Evolutionary conservation across 2,113 vertebrate genomes (phyloP).

Genomic region (Madoqua kirkii): DNA sequence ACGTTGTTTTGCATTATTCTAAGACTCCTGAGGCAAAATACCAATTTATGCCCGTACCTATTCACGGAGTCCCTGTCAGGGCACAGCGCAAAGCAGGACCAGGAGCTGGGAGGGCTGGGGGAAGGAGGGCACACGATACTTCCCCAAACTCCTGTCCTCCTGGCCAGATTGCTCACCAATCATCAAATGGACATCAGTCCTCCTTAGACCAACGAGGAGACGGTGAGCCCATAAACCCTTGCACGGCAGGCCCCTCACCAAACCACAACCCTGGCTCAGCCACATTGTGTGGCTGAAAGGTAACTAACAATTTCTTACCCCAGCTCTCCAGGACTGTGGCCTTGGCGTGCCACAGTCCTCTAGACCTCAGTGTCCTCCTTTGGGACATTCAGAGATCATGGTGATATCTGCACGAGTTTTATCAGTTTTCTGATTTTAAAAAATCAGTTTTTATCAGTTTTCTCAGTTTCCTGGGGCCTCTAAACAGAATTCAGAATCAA

Average conservation of each 20-base stretch:
- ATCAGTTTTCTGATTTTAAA: too few species aligned
- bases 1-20: background rate
- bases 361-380: background rate
- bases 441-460: too few species aligned
- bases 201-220: background rate
- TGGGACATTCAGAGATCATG: background rate
- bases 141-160: accelerated
- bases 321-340: background rate
- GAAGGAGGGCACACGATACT: background rate
- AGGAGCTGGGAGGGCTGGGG: too few species aligned
- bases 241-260: background rate
- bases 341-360: background rate
- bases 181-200: accelerated
- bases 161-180: background rate
- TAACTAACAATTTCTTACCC: background rate
- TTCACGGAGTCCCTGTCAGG: background rate
- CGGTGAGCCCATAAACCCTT: background rate
- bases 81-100: background rate
- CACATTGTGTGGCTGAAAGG: background rate
- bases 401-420: background rate
- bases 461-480: background rate
- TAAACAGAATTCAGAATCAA: background rate
- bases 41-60: too few species aligned
- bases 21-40: background rate
- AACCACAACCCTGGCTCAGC: background rate